A percentile compares a stretch with the other conserved stretches of the same genome.
phyloP scores from a whole-genome alignment of 2,888 invertebrate genomes.

The Slavum lentiscoides region DNA sequence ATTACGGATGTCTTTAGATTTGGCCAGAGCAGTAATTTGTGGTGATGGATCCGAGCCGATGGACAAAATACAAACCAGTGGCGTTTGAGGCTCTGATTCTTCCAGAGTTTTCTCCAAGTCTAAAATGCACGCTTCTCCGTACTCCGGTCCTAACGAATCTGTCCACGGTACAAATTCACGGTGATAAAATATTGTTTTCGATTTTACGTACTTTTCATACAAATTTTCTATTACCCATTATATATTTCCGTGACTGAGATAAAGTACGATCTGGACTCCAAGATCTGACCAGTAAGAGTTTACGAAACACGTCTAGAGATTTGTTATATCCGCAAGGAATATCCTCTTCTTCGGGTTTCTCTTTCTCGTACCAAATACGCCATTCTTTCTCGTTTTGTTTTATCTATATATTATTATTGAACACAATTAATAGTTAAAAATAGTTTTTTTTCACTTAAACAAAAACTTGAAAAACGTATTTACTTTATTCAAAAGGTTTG shows the following conservation, averaged over 20 bases:
- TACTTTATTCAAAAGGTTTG: conserved; percentile 77
- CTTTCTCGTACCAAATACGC: conserved; percentile 88
- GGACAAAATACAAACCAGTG: conserved; percentile 88
- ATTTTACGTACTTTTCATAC: not conserved
- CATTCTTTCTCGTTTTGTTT: conserved; percentile 84
- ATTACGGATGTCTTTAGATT: conserved; percentile 80
- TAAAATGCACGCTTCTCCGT: conserved; percentile 88
- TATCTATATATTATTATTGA: conserved; percentile 63
- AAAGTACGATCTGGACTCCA: conserved; percentile 96
- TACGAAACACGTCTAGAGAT: conserved; percentile 84
- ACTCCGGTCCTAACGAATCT: conserved; percentile 84
- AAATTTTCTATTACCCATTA: conserved; percentile 67
- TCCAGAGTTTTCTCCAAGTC: conserved; percentile 88
- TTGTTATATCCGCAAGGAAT: conserved; percentile 86
- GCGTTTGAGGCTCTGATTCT: conserved; percentile 86
- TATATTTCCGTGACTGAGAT: conserved; percentile 89
- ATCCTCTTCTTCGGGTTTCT: conserved; percentile 87
- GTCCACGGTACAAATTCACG: no score
- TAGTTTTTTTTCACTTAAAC: no score
- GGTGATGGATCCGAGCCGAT: conserved; percentile 97
- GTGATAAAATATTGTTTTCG: not conserved
- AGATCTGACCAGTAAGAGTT: conserved; percentile 80
- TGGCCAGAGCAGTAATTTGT: conserved; percentile 84
- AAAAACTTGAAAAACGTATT: conserved; percentile 53
- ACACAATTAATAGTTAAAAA: not conserved